phyloP scores from a whole-genome alignment of 1,140 invertebrate species.

The Trichomalopsis sarcophagae region DNA sequence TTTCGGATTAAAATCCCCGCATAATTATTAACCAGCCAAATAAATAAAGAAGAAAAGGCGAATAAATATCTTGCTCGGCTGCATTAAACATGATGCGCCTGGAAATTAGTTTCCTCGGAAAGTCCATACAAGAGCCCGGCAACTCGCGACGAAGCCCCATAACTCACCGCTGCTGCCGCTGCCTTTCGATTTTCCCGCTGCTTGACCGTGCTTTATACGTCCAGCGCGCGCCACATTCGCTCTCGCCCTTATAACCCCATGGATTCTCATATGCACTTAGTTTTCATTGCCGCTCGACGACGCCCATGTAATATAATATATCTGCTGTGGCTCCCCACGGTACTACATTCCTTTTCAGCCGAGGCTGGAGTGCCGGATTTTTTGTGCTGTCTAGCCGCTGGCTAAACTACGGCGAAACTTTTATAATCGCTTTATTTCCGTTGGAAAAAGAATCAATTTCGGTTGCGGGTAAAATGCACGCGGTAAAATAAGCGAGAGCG shows the following conservation, averaged over 20 bases:
- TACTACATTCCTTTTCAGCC: constrained; percentile 57
- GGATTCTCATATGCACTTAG: constrained; percentile 75
- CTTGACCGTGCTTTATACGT: constrained; percentile 66
- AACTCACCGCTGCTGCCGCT: constrained; percentile 37
- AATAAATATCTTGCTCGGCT: background rate
- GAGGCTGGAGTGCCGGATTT: constrained; percentile 50
- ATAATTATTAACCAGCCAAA: constrained; percentile 29
- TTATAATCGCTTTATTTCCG: background rate
- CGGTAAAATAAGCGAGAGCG: too few species aligned
- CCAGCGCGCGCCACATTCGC: constrained; percentile 47
- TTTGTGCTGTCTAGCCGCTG: too few species aligned
- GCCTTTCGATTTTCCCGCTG: constrained; percentile 63
- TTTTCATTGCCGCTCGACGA: constrained; percentile 73
- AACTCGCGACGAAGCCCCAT: constrained; percentile 31
- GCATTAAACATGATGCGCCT: constrained; percentile 25
- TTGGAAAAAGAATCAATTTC: background rate
- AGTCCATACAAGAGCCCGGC: background rate
- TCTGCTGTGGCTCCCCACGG: constrained; percentile 70
- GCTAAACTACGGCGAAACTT: background rate
- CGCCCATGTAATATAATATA: constrained; percentile 73
- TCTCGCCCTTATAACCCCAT: constrained; percentile 67
- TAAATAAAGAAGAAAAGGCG: constrained; percentile 20
- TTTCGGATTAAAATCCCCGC: background rate
- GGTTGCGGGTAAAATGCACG: background rate
- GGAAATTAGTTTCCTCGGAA: constrained; percentile 44